Evolutionary conservation across 1,140 invertebrate genomes (phyloP), one percentile per base, ranked within the genome.

Genomic region (Aleiodes sp.): DNA sequence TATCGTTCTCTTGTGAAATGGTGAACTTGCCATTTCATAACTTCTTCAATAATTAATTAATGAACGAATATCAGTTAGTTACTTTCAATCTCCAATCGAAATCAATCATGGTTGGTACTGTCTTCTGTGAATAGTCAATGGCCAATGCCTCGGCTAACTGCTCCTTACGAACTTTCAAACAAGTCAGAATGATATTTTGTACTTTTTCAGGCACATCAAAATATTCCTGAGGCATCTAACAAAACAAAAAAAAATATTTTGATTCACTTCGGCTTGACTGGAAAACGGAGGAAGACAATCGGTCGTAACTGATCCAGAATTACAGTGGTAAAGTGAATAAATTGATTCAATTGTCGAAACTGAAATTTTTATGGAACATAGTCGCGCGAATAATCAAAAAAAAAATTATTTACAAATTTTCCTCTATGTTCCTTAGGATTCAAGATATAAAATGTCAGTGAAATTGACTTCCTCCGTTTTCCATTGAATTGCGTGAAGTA

Each of bases 71-170:
- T 19, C n/a, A 2, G 57, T 52, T 41, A 10, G n/a, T 65, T 76
- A 84, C 83, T 72, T 81, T 83, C 9, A 86, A 66, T 75, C 78
- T 80, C 82, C 83, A 86, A 60, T 86, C 82, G 68, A 83, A 83
- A 46, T 86, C 78, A 0, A 35, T 64, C 10, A 86, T 60, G 1
- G 81, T 84, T n/a, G 78, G 75, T 4, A 61, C 3, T 31, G 76
- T 60, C 26, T 72, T 75, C 60, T 76, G 79, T 0, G 79, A 80
- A 19, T 73, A 65, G 26, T 83, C 72, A 14, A 24, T 71, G 6
- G 81, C 28, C 16, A 83, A 56, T 46, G 76, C 78, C 41, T 80
- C 63, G 10, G 74, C 73, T 12, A 85, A 46, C 12, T 80, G 75
- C 37, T 80, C 76, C 39, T 72, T 75, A 26, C 81, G 71, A 0